A percentile compares a stretch with the other conserved stretches of the same genome.
phyloP scores from a whole-genome alignment of 2,888 invertebrate species.

The Crossocerus cetratus region DNA sequence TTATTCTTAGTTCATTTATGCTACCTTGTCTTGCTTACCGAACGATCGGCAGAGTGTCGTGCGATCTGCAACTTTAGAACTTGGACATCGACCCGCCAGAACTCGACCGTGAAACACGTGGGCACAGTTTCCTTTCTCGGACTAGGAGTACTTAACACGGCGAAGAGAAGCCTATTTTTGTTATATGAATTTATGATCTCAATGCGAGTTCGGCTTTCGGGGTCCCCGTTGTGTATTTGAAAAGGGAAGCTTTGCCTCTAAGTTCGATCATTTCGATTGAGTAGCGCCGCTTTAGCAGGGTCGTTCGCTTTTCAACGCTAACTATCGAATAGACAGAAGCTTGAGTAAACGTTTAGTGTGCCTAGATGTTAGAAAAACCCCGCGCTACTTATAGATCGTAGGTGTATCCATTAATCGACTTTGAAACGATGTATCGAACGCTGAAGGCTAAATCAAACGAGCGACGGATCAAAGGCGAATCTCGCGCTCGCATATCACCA shows the following conservation, averaged over 20 bases:
- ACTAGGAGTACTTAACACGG: too few relatives aligned
- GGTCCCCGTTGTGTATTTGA: background rate
- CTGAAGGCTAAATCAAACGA: conserved; percentile 48
- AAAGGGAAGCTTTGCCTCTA: conserved; percentile 17
- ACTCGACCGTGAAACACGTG: background rate
- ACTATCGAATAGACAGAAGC: conserved; percentile 28
- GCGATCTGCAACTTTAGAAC: background rate
- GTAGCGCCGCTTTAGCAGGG: conserved; percentile 34
- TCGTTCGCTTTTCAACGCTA: conserved; percentile 34
- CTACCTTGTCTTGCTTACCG: conserved; percentile 1
- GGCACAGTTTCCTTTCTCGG: too few relatives aligned
- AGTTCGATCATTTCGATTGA: background rate
- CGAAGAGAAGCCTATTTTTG: background rate
- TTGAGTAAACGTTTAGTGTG: conserved; percentile 43
- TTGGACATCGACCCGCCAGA: background rate
- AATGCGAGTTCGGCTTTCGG: too few relatives aligned
- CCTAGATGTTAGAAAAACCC: conserved; percentile 33
- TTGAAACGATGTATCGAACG: background rate
- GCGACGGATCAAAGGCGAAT: conserved; percentile 48
- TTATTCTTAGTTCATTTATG: conserved; percentile 11
- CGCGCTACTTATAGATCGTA: conserved; percentile 39
- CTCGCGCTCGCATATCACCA: conserved; percentile 51
- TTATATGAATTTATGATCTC: background rate
- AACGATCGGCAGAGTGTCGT: conserved; percentile 2
- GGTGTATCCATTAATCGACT: conserved; percentile 22